phyloP scores from a whole-genome alignment of 2,797 vertebrate genomes.

The Chiloscyllium punctatum region DNA sequence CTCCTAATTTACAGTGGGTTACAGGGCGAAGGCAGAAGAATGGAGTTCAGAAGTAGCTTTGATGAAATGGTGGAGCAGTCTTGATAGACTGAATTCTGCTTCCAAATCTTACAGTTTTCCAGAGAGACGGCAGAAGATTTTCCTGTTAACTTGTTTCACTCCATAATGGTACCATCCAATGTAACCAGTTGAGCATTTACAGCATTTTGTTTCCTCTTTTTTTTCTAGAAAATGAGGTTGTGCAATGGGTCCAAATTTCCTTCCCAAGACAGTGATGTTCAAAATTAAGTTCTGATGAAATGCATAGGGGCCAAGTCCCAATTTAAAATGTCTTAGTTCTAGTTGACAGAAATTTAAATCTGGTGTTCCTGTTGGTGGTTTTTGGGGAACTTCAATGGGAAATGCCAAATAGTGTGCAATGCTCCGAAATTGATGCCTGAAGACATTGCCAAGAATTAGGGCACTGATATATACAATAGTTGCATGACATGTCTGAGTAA shows the following conservation, averaged over 20 bases:
- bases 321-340: not conserved
- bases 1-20: too few species aligned
- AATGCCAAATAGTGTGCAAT: not conserved
- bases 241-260: not conserved
- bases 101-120: too few species aligned
- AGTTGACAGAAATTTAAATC: not conserved
- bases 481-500: not conserved
- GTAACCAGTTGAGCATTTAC: too few species aligned
- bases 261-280: not conserved
- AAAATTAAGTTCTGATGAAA: not conserved
- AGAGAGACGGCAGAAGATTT: too few species aligned
- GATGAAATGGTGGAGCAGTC: too few species aligned
- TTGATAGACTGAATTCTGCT: too few species aligned
- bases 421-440: not conserved
- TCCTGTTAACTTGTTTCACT: too few species aligned
- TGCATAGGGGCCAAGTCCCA: not conserved
- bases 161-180: too few species aligned
- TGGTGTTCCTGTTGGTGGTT: not conserved
- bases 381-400: too few species aligned
- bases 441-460: not conserved
- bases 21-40: too few species aligned
- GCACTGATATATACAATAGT: not conserved
- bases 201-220: too few species aligned
- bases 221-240: not conserved
- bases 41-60: too few species aligned